Evolutionary conservation across 1,140 invertebrate species (phyloP).

Genomic region (Triops longicaudatus): DNA sequence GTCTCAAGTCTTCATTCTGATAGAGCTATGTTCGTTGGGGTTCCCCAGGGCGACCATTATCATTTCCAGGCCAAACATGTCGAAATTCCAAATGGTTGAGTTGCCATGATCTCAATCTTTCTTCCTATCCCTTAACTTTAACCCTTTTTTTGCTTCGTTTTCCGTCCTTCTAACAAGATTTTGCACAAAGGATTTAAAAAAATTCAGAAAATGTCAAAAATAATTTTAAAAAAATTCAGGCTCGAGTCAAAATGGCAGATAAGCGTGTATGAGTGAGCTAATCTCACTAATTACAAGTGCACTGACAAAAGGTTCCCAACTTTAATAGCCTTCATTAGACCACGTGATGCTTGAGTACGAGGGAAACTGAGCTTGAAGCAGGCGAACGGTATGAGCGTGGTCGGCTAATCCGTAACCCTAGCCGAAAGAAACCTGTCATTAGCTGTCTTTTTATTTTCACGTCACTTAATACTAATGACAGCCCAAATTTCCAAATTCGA

Average conservation of each 20-base stretch:
- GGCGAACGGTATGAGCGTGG: constrained; percentile 59
- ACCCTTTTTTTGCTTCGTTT: constrained; percentile 18
- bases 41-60: constrained; percentile 16
- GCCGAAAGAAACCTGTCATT: neutral
- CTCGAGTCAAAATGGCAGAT: neutral
- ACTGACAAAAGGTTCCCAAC: neutral
- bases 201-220: neutral
- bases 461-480: neutral
- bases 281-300: constrained; percentile 8
- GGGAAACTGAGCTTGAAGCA: constrained; percentile 63
- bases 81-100: neutral
- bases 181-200: neutral
- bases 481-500: neutral
- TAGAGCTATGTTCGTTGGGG: neutral
- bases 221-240: neutral
- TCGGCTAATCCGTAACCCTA: constrained; percentile 77
- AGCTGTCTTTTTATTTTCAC: neutral
- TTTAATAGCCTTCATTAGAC: constrained; percentile 74
- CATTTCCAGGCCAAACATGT: neutral
- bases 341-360: constrained; percentile 62
- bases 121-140: neutral
- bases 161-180: neutral
- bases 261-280: neutral
- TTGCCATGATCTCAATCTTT: neutral
- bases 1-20: constrained; percentile 13